Percentiles rank a stretch among this genome's conserved stretches.
Conservation (phyloP, 1,140 invertebrate species). For the Penaeus vannamei region DNA sequence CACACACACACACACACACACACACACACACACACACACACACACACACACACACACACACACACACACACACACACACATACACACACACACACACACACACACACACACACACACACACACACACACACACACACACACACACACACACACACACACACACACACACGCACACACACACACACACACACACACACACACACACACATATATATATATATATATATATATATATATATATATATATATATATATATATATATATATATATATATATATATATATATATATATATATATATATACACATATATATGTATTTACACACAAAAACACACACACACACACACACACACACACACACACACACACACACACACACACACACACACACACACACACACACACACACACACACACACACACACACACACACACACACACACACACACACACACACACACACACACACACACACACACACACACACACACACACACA, state of each 20-base stretch:
- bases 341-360: too few species aligned
- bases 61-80: background rate
- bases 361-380: too few species aligned
- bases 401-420: background rate
- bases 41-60: background rate
- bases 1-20: background rate
- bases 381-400: background rate
- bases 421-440: background rate
- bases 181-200: background rate
- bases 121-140: background rate
- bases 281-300: background rate
- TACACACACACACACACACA: background rate
- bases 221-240: slow-evolving; percentile 19
- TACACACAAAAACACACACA: too few species aligned
- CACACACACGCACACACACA: background rate
- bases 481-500: background rate
- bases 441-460: background rate
- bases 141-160: background rate
- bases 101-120: background rate
- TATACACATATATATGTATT: background rate
- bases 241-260: slow-evolving; percentile 5
- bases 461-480: background rate
- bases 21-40: background rate
- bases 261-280: background rate
- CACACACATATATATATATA: background rate